Evolutionary conservation across 2,888 invertebrate genomes (phyloP).

Genomic region (Steromphala cineraria): DNA sequence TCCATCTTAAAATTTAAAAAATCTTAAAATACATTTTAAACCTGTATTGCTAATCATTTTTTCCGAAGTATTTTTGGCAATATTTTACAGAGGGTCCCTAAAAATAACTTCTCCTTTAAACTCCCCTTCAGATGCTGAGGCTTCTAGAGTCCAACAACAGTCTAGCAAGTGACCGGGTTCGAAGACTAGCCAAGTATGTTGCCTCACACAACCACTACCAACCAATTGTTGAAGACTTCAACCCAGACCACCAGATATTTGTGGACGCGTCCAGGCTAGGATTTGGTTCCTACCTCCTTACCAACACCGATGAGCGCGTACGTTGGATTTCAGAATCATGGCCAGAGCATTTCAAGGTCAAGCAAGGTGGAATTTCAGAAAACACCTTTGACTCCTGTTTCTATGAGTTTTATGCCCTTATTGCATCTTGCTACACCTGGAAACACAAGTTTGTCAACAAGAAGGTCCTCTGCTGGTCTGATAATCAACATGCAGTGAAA

Average conservation of each 20-base stretch:
- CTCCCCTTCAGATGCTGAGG: no score
- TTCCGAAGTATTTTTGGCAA: no score
- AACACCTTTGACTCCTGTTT: slow-evolving; percentile 33
- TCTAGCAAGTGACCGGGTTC: neutral
- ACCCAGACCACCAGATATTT: slow-evolving; percentile 49
- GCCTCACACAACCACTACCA: no score
- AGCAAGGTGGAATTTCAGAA: neutral
- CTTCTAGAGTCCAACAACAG: neutral
- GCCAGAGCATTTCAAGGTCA: slow-evolving; percentile 29
- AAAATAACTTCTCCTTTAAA: neutral
- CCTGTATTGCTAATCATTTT: no score
- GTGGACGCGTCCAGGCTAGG: slow-evolving; percentile 52
- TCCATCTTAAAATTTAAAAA: no score
- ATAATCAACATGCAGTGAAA: slow-evolving; percentile 36
- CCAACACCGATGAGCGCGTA: slow-evolving; percentile 31
- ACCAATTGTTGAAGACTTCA: slow-evolving; percentile 13
- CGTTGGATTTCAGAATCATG: slow-evolving; percentile 48
- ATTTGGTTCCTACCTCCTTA: slow-evolving; percentile 52
- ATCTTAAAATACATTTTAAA: no score
- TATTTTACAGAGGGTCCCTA: neutral
- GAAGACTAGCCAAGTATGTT: neutral
- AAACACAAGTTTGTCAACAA: slow-evolving; percentile 54
- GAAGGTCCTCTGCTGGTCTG: slow-evolving; percentile 46
- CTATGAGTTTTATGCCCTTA: slow-evolving; percentile 51
- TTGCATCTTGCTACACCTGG: slow-evolving; percentile 56